A percentile compares a stretch with the other conserved stretches of the same genome.
Conservation (phyloP, 2,888 invertebrate genomes). For the Achlya flavicornis region DNA sequence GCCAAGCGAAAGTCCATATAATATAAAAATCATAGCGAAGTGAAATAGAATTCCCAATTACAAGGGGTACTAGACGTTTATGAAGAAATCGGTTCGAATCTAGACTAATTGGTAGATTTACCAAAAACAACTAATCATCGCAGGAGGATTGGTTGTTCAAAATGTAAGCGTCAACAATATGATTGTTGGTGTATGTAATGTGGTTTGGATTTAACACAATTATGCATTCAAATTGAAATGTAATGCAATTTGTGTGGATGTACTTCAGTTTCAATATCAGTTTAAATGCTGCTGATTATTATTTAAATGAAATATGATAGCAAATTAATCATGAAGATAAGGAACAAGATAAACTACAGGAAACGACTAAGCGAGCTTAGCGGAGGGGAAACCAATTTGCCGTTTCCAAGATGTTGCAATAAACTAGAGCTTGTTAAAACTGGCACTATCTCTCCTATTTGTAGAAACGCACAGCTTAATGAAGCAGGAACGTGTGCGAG, state of each 20-base stretch:
- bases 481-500: background rate
- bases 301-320: background rate
- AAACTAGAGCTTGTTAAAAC: conserved; percentile 6
- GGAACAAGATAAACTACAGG: background rate
- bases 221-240: background rate
- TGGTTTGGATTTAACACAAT: background rate
- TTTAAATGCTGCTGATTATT: background rate
- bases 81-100: background rate
- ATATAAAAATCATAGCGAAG: no score
- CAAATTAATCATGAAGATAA: background rate
- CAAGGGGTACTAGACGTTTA: no score
- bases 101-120: background rate
- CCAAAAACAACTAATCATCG: background rate
- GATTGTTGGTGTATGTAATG: background rate
- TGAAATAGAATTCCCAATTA: no score
- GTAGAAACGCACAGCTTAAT: background rate
- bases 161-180: background rate
- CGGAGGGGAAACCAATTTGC: background rate
- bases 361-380: background rate
- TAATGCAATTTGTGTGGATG: background rate
- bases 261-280: background rate
- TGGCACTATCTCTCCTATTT: background rate
- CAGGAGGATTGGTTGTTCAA: background rate
- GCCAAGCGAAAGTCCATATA: no score
- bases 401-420: background rate